These are phyloP conservation scores for Delphinus delphis DNA, from an alignment of 2,113 vertebrate species.

Conservation along the genomic window DNA sequence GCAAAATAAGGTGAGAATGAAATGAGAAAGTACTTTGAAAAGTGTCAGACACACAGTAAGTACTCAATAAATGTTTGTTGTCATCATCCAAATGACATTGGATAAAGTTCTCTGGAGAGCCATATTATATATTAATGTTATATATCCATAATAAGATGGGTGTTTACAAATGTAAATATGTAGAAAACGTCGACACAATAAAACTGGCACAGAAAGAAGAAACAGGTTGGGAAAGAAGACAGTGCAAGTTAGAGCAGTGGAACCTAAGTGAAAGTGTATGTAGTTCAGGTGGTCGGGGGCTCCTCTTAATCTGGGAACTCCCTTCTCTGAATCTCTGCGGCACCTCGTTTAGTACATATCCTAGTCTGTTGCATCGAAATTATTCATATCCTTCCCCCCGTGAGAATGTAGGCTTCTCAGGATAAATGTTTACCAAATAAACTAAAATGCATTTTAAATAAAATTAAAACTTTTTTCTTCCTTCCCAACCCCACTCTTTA, in stretches of 20 bases:
- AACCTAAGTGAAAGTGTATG: fast-evolving
- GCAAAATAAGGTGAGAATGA: conserved; percentile 25
- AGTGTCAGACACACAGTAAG: background rate
- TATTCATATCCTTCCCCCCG: background rate
- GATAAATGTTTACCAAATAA: background rate
- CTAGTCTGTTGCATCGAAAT: background rate
- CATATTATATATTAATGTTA: background rate
- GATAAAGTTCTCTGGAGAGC: background rate
- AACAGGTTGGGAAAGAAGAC: background rate
- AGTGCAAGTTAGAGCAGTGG: background rate
- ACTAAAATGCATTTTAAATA: background rate
- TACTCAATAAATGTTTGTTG: background rate
- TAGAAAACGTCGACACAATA: background rate
- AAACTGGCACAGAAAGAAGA: background rate
- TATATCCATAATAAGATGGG: background rate
- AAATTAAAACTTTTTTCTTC: background rate
- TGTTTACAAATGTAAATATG: background rate
- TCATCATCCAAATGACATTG: background rate
- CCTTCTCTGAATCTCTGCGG: background rate
- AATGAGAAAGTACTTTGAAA: background rate
- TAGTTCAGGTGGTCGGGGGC: background rate
- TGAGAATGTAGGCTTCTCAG: background rate
- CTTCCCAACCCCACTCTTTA: background rate
- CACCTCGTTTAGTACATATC: background rate
- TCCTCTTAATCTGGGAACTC: background rate